A percentile compares a stretch with the other conserved stretches of the same genome.
Conservation (phyloP, 2,888 invertebrate genomes). For the Drosophila heteroneura region DNA sequence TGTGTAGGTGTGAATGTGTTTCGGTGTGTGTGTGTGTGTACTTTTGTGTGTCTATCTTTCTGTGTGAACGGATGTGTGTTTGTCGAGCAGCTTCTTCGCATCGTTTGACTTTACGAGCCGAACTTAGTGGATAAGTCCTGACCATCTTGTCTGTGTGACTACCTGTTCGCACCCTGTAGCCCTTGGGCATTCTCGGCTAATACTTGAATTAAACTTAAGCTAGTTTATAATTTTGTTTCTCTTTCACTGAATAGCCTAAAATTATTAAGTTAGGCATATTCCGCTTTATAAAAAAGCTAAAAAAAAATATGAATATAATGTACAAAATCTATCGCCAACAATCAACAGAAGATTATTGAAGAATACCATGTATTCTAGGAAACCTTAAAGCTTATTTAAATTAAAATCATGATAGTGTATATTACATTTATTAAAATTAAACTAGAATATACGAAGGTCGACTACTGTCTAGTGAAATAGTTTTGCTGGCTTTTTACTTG, state of each 20-base stretch:
- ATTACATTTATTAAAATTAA: neutral
- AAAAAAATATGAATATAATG: neutral
- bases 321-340: neutral
- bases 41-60: conserved; percentile 19
- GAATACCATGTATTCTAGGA: neutral
- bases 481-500: conserved; percentile 25
- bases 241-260: neutral
- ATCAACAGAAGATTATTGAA: neutral
- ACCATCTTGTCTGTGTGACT: conserved; percentile 43
- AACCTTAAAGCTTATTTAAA: neutral
- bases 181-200: conserved; percentile 2
- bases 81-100: conserved; percentile 49
- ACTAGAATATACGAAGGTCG: conserved; percentile 15
- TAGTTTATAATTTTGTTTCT: neutral
- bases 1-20: conserved; percentile 47
- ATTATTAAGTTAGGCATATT: neutral
- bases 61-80: conserved; percentile 12
- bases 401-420: neutral
- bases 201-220: conserved; percentile 17
- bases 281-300: neutral
- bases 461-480: neutral
- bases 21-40: conserved; percentile 5
- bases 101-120: conserved; percentile 59
- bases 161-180: conserved; percentile 19
- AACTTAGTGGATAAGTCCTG: conserved; percentile 46